Percentiles rank a stretch among this genome's conserved stretches.
phyloP scores from a whole-genome alignment of 1,140 invertebrate species.

The Formica exsecta region DNA sequence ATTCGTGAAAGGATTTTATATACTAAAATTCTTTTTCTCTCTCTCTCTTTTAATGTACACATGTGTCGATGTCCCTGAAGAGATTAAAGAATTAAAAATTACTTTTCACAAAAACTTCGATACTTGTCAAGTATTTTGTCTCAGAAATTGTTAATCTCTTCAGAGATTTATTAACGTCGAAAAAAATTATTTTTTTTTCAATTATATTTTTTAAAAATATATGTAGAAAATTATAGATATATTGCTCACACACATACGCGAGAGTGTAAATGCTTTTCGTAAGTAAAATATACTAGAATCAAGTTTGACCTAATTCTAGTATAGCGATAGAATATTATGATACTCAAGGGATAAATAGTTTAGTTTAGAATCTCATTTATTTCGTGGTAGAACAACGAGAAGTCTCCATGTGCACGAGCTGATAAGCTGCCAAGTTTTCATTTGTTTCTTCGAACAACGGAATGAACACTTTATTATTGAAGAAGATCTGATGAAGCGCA shows the following conservation, averaged over 20 bases:
- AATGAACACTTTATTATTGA: constrained; percentile 37
- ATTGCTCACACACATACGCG: not conserved
- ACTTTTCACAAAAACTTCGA: too few relatives aligned
- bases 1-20: too few relatives aligned
- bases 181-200: too few relatives aligned
- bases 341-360: constrained; percentile 27
- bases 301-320: constrained; percentile 26
- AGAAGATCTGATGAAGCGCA: constrained; percentile 20
- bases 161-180: too few relatives aligned
- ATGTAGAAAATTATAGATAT: not conserved
- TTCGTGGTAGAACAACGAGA: constrained; percentile 12
- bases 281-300: constrained; percentile 31
- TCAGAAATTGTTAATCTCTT: too few relatives aligned
- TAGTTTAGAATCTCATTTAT: constrained; percentile 32
- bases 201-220: too few relatives aligned
- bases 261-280: not conserved
- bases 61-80: too few relatives aligned
- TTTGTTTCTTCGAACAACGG: constrained; percentile 10
- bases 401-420: constrained; percentile 4
- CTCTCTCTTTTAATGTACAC: too few relatives aligned
- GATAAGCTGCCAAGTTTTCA: constrained; percentile 44
- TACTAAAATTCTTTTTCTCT: too few relatives aligned
- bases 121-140: too few relatives aligned
- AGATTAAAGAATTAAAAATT: too few relatives aligned
- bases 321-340: constrained; percentile 14